Evolutionary conservation across 2,888 invertebrate species (phyloP).

Genomic region (Drosophila limbata): DNA sequence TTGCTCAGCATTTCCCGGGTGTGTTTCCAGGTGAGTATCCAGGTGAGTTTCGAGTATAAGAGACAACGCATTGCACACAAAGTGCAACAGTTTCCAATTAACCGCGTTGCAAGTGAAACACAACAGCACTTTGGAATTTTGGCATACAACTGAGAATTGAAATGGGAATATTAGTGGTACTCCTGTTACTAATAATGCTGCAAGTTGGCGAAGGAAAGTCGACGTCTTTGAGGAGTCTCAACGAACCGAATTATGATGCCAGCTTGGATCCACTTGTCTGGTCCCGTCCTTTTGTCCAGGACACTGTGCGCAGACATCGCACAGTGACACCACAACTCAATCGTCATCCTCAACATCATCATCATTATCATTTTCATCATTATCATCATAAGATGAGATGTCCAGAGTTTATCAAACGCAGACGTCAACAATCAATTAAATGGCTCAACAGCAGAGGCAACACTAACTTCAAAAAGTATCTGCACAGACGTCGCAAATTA

Average conservation of each 20-base stretch:
- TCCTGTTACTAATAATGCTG: slow-evolving; percentile 26
- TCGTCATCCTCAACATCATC: neutral
- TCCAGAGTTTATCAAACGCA: neutral
- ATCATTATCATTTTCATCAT: neutral
- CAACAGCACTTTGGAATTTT: slow-evolving; percentile 7
- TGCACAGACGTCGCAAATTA: slow-evolving; percentile 48
- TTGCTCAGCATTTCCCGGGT: slow-evolving; percentile 32
- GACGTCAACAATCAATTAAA: slow-evolving; percentile 11
- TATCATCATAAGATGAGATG: no score
- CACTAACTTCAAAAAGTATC: slow-evolving; percentile 28
- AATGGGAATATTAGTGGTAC: slow-evolving; percentile 1
- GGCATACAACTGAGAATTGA: slow-evolving; percentile 14
- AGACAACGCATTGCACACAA: slow-evolving; percentile 41
- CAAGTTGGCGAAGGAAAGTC: slow-evolving; percentile 28
- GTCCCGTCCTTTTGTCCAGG: slow-evolving; percentile 79
- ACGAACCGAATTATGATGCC: slow-evolving; percentile 74
- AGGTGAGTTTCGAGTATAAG: slow-evolving; percentile 51
- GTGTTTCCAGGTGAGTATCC: slow-evolving; percentile 41
- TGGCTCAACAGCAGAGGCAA: slow-evolving; percentile 12
- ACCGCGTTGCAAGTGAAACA: slow-evolving; percentile 46
- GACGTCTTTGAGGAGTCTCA: slow-evolving; percentile 63
- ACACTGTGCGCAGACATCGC: slow-evolving; percentile 75
- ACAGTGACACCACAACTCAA: slow-evolving; percentile 1
- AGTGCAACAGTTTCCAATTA: slow-evolving; percentile 68
- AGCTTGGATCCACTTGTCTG: slow-evolving; percentile 83